Evolutionary conservation across 2,888 invertebrate genomes (phyloP).

Genomic region (Coelinius sp.): DNA sequence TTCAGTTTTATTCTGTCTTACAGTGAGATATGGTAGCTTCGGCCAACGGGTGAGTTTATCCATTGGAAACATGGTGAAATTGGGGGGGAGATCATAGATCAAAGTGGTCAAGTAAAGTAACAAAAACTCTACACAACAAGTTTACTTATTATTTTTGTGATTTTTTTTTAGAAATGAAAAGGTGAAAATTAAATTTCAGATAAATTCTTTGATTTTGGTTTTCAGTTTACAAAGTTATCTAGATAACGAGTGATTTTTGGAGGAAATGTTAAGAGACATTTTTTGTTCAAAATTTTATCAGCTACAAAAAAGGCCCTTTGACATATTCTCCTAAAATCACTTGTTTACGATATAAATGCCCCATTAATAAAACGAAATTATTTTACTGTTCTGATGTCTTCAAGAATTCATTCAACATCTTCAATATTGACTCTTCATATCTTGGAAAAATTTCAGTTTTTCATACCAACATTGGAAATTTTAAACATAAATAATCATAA

Average conservation of each 20-base stretch:
- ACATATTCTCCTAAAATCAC: too few relatives aligned
- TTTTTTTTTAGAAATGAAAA: conserved; percentile 11
- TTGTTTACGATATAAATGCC: too few relatives aligned
- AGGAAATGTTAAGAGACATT: neutral
- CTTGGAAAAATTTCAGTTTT: neutral
- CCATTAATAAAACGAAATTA: too few relatives aligned
- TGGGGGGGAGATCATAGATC: neutral
- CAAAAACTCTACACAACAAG: neutral
- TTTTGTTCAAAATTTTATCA: neutral
- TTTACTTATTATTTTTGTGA: neutral
- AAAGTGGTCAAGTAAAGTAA: neutral
- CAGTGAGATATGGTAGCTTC: conserved; percentile 36
- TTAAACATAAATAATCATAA: neutral
- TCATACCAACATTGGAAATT: neutral
- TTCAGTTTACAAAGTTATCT: neutral
- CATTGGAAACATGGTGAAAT: neutral
- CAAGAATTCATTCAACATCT: neutral
- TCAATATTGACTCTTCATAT: too few relatives aligned
- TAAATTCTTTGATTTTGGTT: neutral
- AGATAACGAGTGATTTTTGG: too few relatives aligned
- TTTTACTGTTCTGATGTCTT: too few relatives aligned
- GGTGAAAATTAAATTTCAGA: conserved; percentile 6
- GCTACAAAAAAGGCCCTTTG: too few relatives aligned
- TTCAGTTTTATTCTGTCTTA: conserved; percentile 27
- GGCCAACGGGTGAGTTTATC: conserved; percentile 29